phyloP scores from a whole-genome alignment of 1,140 invertebrate species.

The Bilobella aurantiaca region DNA sequence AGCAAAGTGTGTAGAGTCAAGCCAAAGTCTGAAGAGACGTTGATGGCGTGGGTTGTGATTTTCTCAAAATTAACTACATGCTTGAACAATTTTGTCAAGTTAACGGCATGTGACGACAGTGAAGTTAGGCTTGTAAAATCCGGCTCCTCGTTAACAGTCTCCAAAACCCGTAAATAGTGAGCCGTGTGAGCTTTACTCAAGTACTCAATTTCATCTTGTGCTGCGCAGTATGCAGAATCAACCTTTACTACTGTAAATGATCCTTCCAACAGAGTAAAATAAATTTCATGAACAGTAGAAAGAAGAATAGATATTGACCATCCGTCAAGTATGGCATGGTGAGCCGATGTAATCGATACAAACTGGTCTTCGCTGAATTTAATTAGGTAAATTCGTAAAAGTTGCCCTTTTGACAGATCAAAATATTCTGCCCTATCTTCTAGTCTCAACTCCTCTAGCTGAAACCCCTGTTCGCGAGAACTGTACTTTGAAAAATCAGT shows the following conservation, averaged over 20 bases:
- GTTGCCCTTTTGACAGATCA: neutral
- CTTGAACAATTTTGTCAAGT: neutral
- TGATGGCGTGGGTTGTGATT: neutral
- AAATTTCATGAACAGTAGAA: neutral
- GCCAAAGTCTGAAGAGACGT: neutral
- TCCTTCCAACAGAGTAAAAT: neutral
- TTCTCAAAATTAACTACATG: neutral
- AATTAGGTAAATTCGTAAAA: neutral
- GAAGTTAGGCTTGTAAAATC: neutral
- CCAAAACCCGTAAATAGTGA: neutral
- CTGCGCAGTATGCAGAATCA: neutral
- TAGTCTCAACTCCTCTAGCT: neutral
- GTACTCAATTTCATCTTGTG: neutral
- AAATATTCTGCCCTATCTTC: neutral
- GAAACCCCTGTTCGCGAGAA: neutral
- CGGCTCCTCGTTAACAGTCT: neutral
- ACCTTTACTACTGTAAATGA: neutral
- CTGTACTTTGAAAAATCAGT: neutral
- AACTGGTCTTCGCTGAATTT: neutral
- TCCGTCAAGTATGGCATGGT: neutral
- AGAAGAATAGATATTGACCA: neutral
- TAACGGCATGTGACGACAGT: neutral
- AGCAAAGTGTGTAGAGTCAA: slow-evolving; percentile 2
- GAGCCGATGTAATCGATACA: neutral
- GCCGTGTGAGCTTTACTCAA: neutral